Evolutionary conservation across 2,797 vertebrate genomes (phyloP).

Genomic region (Pseudocheirus occidentalis): DNA sequence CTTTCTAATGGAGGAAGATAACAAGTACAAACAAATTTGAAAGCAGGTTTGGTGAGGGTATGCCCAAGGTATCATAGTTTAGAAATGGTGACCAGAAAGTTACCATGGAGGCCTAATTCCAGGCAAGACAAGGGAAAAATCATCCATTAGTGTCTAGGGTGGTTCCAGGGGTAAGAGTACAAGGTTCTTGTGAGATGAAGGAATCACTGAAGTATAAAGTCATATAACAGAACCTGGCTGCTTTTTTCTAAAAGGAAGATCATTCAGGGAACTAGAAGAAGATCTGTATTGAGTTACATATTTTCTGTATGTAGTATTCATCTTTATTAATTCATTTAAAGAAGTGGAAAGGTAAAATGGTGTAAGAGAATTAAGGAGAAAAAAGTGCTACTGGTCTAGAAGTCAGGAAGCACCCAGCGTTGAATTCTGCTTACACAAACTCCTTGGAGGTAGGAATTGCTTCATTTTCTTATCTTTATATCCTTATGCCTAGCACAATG

Average conservation of each 20-base stretch:
- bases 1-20: neutral
- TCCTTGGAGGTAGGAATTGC: neutral
- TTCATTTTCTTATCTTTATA: neutral
- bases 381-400: neutral
- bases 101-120: neutral
- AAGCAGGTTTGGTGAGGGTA: neutral
- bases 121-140: neutral
- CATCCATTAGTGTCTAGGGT: neutral
- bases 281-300: neutral
- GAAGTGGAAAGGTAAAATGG: neutral
- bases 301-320: neutral
- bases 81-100: neutral
- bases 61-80: neutral
- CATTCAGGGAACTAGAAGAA: neutral
- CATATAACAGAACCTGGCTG: neutral
- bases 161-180: neutral
- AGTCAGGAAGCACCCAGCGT: neutral
- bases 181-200: neutral
- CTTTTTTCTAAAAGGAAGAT: neutral
- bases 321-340: neutral
- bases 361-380: neutral
- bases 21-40: neutral
- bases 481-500: neutral
- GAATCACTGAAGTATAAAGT: neutral
- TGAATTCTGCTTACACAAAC: neutral